A percentile compares a stretch with the other conserved stretches of the same genome.
Conservation (phyloP, 2,113 vertebrate species). For the Podiceps cristatus region DNA sequence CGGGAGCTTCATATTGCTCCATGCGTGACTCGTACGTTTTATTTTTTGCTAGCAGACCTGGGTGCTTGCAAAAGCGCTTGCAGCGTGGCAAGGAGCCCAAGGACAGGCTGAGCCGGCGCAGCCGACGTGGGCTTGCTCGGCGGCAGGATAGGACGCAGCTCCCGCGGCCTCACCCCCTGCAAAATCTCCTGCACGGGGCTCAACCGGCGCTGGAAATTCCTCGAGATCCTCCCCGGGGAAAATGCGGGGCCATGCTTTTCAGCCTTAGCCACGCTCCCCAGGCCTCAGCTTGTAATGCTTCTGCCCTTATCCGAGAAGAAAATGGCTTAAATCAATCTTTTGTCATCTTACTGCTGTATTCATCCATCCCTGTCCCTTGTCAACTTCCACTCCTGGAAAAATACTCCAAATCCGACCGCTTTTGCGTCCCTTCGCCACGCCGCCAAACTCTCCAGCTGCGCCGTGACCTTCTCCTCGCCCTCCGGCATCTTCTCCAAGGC, state of each 20-base stretch:
- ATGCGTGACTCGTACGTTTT: rapidly evolving
- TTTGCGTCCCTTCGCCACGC: rapidly evolving
- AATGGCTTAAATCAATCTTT: background rate
- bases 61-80: background rate
- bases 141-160: background rate
- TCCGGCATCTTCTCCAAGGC: background rate
- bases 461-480: background rate
- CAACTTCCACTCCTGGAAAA: background rate
- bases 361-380: background rate
- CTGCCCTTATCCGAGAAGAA: rapidly evolving
- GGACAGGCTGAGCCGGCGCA: rapidly evolving
- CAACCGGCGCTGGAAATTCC: background rate
- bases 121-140: rapidly evolving
- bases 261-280: rapidly evolving
- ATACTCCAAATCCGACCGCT: rapidly evolving
- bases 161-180: background rate
- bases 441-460: background rate
- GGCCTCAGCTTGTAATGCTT: rapidly evolving
- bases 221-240: background rate
- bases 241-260: rapidly evolving
- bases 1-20: background rate
- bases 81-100: rapidly evolving
- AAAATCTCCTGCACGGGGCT: rapidly evolving
- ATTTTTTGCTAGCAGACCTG: background rate
- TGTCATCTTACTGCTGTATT: background rate